Conservation (phyloP, 2,888 invertebrate genomes). For the Euclidia mi region DNA sequence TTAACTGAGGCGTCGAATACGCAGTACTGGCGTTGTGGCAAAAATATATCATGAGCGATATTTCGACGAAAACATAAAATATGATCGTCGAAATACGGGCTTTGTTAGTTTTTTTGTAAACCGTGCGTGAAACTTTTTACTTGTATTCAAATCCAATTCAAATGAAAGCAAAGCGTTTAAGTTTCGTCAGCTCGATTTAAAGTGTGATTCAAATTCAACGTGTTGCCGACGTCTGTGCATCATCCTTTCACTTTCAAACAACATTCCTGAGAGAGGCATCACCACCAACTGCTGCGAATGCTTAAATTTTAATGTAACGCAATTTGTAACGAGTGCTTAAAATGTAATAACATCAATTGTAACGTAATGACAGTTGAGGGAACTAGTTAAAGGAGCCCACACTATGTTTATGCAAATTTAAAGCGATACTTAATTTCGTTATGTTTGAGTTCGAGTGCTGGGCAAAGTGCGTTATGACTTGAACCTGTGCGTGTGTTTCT, state of each 20-base stretch:
- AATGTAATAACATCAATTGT: conserved; percentile 41
- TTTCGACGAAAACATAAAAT: no score
- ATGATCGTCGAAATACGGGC: conserved; percentile 52
- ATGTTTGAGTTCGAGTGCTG: conserved; percentile 43
- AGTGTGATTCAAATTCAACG: conserved; percentile 62
- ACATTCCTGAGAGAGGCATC: conserved; percentile 38
- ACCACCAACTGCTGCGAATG: conserved; percentile 33
- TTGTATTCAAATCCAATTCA: conserved; percentile 51
- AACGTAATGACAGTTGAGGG: conserved; percentile 47
- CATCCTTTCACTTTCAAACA: conserved; percentile 76
- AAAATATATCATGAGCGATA: neutral
- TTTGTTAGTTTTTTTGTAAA: conserved; percentile 51
- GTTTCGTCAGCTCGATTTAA: conserved; percentile 53
- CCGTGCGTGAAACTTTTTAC: conserved; percentile 59
- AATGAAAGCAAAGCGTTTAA: conserved; percentile 63
- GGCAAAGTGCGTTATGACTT: conserved; percentile 51
- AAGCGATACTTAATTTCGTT: conserved; percentile 51
- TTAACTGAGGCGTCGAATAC: no score
- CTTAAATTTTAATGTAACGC: conserved; percentile 40
- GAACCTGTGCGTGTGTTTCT: conserved; percentile 35
- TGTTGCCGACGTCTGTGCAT: conserved; percentile 37
- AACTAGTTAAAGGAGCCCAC: conserved; percentile 49
- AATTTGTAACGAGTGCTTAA: conserved; percentile 44
- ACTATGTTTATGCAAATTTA: conserved; percentile 57
- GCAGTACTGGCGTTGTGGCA: no score